phyloP scores from a whole-genome alignment of 2,113 vertebrate genomes.

The Enhydra lutris region DNA sequence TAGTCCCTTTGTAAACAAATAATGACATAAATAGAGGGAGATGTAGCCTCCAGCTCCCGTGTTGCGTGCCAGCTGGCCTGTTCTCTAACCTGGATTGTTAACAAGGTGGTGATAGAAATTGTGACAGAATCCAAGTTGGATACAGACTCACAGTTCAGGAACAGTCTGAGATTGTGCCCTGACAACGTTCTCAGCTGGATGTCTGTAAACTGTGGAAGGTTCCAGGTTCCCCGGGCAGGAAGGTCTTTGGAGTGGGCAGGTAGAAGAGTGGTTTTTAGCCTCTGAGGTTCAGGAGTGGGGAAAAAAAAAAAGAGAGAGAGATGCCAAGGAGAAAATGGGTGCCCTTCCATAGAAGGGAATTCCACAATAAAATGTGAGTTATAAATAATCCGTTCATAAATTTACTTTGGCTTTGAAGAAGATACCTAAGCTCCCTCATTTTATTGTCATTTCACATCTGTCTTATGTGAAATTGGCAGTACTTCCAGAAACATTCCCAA shows the following conservation, averaged over 20 bases:
- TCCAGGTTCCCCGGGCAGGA: not conserved
- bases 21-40: not conserved
- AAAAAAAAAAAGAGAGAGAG: not conserved
- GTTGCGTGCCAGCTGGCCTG: accelerated
- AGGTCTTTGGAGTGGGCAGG: not conserved
- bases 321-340: not conserved
- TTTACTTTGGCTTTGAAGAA: not conserved
- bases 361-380: not conserved
- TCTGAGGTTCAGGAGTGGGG: not conserved
- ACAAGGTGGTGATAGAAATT: not conserved
- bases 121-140: not conserved
- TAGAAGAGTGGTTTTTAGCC: not conserved
- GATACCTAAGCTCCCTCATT: not conserved
- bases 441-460: not conserved
- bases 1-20: not conserved
- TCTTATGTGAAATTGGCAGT: constrained; percentile 4
- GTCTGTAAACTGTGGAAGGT: not conserved
- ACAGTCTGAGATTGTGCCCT: not conserved
- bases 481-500: constrained; percentile 3
- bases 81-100: not conserved
- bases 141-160: not conserved
- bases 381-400: constrained; percentile 11
- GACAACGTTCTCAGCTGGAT: not conserved
- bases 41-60: not conserved
- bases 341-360: not conserved